phyloP scores from a whole-genome alignment of 64 coral and sea anemone species.

The Catalaphyllia jardinei region DNA sequence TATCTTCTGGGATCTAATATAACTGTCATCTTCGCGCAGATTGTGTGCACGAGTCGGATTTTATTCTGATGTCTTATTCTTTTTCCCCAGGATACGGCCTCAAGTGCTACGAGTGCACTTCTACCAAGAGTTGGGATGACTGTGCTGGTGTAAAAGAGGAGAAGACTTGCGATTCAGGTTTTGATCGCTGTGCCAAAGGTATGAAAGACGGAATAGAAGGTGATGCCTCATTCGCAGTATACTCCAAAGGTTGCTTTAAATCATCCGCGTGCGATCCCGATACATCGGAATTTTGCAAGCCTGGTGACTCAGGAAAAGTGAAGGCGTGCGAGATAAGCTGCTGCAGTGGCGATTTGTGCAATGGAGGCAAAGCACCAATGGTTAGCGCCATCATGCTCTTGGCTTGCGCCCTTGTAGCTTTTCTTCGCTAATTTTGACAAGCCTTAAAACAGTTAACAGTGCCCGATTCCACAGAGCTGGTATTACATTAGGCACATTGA shows the following conservation, averaged over 20 bases:
- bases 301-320: neutral
- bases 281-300: neutral
- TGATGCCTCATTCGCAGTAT: neutral
- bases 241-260: neutral
- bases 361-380: neutral
- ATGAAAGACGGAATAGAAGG: too few species aligned
- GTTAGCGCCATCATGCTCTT: slow-evolving; percentile 8
- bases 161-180: neutral
- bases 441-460: too few species aligned
- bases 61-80: too few species aligned
- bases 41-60: too few species aligned
- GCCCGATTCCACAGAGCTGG: too few species aligned
- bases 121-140: neutral
- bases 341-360: slow-evolving; percentile 7
- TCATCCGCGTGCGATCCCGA: neutral
- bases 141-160: neutral
- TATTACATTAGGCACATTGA: too few species aligned
- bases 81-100: neutral
- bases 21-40: too few species aligned
- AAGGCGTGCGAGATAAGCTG: neutral
- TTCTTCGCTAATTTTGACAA: neutral
- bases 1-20: too few species aligned
- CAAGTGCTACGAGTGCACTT: neutral
- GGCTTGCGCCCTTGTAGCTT: slow-evolving; percentile 8
- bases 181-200: neutral